Evolutionary conservation across 1,140 invertebrate genomes (phyloP).

Genomic region (Heliconius eleuchia): DNA sequence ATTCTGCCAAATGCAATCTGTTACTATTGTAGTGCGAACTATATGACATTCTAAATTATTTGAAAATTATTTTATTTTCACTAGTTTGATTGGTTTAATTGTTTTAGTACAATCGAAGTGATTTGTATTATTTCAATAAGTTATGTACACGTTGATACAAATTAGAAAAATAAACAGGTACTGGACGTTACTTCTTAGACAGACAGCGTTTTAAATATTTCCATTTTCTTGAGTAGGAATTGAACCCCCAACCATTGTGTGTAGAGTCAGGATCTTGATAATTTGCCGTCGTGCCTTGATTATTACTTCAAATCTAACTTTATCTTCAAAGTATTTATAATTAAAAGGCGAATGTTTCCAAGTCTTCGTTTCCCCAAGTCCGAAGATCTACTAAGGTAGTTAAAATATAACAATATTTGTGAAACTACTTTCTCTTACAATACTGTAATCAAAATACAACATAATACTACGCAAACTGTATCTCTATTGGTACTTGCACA

Average conservation of each 20-base stretch:
- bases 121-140: no score
- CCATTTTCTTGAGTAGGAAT: no score
- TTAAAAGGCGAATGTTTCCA: not conserved
- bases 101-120: not conserved
- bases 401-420: not conserved
- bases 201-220: no score
- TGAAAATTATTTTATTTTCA: not conserved
- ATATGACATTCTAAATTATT: not conserved
- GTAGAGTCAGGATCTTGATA: no score
- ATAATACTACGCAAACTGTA: not conserved
- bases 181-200: no score
- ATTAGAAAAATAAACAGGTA: no score
- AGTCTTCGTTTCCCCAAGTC: not conserved
- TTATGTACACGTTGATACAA: no score
- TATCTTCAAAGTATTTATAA: no score
- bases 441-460: not conserved
- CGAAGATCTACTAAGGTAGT: no score
- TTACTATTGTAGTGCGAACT: not conserved
- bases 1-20: slow-evolving; percentile 2
- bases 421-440: not conserved
- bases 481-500: slow-evolving; percentile 4
- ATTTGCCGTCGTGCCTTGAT: no score
- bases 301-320: no score
- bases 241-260: no score
- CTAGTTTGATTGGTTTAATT: not conserved